Percentiles rank a stretch among this genome's conserved stretches.
Evolutionary conservation across 2,888 invertebrate species (phyloP).

Genomic region (Limnephilus rhombicus): DNA sequence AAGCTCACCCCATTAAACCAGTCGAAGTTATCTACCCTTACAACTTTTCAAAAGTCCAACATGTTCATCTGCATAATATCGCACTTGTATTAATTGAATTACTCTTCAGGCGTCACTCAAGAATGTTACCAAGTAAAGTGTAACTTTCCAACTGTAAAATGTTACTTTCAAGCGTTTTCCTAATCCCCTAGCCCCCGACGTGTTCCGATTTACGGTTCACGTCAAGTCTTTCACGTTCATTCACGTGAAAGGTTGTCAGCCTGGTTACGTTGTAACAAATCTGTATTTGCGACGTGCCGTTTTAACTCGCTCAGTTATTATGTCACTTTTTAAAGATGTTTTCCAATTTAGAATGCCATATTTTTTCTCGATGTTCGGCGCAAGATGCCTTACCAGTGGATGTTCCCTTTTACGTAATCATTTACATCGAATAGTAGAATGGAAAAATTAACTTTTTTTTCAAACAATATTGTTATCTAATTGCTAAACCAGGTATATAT

Average conservation of each 20-base stretch:
- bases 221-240: constrained; percentile 21
- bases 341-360: background rate
- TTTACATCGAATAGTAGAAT: too few species aligned
- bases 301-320: background rate
- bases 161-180: constrained; percentile 29
- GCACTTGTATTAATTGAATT: constrained; percentile 13
- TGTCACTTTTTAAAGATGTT: background rate
- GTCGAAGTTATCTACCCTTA: background rate
- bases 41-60: background rate
- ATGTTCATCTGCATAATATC: constrained; percentile 43
- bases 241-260: constrained; percentile 5
- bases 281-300: background rate
- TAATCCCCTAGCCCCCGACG: constrained; percentile 27
- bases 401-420: too few species aligned
- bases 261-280: constrained; percentile 3
- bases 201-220: constrained; percentile 19
- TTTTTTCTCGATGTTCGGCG: too few species aligned
- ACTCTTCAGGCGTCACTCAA: constrained; percentile 26
- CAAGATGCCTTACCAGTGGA: too few species aligned
- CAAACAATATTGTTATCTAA: too few species aligned
- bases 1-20: too few species aligned
- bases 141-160: background rate
- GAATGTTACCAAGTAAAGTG: background rate
- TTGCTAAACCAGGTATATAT: too few species aligned
- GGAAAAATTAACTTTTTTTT: too few species aligned